Evolutionary conservation across 2,888 invertebrate genomes (phyloP).

Genomic region (Apamea anceps): DNA sequence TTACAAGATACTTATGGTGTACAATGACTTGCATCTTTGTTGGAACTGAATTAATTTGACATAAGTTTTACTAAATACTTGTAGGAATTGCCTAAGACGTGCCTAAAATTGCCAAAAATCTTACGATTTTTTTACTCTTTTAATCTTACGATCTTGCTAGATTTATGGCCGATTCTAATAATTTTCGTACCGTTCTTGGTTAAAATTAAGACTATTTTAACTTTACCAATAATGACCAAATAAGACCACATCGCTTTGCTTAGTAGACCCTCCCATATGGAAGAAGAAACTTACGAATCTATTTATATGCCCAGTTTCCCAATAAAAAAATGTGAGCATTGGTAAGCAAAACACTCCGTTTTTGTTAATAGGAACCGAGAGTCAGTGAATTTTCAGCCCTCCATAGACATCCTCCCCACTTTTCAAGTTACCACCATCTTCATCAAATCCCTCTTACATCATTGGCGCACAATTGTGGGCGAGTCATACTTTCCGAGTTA

Average conservation of each 20-base stretch:
- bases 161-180: background rate
- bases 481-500: constrained; percentile 60
- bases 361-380: background rate
- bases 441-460: constrained; percentile 25
- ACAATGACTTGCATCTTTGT: background rate
- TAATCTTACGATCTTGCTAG: too few species aligned
- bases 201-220: too few species aligned
- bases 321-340: background rate
- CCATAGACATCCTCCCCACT: background rate
- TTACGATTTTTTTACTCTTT: background rate
- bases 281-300: background rate
- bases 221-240: too few species aligned
- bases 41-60: background rate
- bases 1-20: background rate
- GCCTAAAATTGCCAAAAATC: too few species aligned
- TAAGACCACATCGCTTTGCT: background rate
- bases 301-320: background rate
- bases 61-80: too few species aligned
- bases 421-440: background rate
- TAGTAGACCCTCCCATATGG: background rate
- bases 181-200: background rate
- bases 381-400: background rate
- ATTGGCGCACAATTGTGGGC: constrained; percentile 48
- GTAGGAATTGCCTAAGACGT: too few species aligned
- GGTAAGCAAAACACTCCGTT: background rate